Evolutionary conservation across 1,140 invertebrate species (phyloP), one percentile per base, ranked within the genome.

Genomic region (Helicoverpa zea): DNA sequence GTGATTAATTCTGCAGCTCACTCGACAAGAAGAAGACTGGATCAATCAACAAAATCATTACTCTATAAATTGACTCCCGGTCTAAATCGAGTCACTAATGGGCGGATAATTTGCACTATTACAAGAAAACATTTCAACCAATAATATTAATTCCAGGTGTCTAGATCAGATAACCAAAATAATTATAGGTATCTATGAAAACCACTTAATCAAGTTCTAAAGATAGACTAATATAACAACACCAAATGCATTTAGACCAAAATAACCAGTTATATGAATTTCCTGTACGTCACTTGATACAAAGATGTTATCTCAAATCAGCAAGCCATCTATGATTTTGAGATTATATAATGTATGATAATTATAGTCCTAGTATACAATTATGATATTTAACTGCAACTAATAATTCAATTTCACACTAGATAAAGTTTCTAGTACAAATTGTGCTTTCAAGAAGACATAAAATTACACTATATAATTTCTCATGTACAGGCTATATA

Each of bases 301-400:
- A 54, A 3, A 64, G 75, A 77, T 77, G 16, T 66, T 66, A 77
- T 77, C 61, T 43, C 29, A 64, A 66, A 76, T 77, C 59, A 35
- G n/a, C 75, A 14, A 10, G 29, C 56, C 51, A 76, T 76, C 58
- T 49, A 2, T 30, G 35, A 51, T 66, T 47, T 56, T 51, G 49
- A 49, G 43, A 66, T 77, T 77, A n/a, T n/a, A n/a, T n/a, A 66
- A 77, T 77, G 75, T 56, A 66, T 54, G 49, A 47, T 77, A 77
- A 77, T 77, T 51, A 77, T 52, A 66, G 61, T 56, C 47, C 64
- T 77, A 66, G 49, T 14, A 10, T 30, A 56, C 70, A 73, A 77
- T 77, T 77, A 77, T 52, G n/a, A 76, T 66, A 77, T 77, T 18
- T 43, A 43, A 43, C 29, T 73, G 74, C 43, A 11, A 56, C 59